phyloP scores from a whole-genome alignment of 2,113 vertebrate genomes.

The Phocoena sinus region DNA sequence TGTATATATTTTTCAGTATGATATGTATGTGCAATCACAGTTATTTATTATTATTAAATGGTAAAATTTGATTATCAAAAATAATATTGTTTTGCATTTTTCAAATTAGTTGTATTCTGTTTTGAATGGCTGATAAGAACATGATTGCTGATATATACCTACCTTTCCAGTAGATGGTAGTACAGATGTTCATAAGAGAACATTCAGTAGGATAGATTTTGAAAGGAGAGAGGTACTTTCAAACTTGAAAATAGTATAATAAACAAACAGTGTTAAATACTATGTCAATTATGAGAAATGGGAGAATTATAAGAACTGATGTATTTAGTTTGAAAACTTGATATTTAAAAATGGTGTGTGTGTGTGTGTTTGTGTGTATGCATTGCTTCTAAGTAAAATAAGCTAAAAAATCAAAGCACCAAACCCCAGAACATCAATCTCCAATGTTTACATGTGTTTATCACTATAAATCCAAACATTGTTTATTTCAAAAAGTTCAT shows the following conservation, averaged over 20 bases:
- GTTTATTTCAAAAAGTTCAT: not conserved
- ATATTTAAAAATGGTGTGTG: not conserved
- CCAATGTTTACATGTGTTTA: not conserved
- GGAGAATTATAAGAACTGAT: not conserved
- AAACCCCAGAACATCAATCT: not conserved
- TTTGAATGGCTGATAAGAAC: not conserved
- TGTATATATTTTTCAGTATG: not conserved
- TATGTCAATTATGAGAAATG: not conserved
- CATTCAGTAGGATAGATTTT: slow-evolving; percentile 31
- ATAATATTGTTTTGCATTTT: not conserved
- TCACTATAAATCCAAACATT: not conserved
- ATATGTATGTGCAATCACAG: not conserved
- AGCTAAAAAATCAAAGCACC: not conserved
- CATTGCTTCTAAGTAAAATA: not conserved
- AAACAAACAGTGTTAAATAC: not conserved
- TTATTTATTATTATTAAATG: not conserved
- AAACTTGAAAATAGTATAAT: not conserved
- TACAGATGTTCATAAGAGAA: slow-evolving; percentile 81
- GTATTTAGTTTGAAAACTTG: not conserved
- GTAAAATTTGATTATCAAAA: not conserved
- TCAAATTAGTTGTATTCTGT: not conserved
- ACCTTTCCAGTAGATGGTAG: slow-evolving; percentile 85
- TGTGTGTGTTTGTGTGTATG: not conserved
- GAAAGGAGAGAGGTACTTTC: slow-evolving; percentile 63
- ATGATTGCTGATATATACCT: slow-evolving; percentile 69